These are phyloP conservation scores for Rachycentron canadum DNA, from an alignment of 2,797 vertebrate genomes.

Conservation along the genomic window DNA sequence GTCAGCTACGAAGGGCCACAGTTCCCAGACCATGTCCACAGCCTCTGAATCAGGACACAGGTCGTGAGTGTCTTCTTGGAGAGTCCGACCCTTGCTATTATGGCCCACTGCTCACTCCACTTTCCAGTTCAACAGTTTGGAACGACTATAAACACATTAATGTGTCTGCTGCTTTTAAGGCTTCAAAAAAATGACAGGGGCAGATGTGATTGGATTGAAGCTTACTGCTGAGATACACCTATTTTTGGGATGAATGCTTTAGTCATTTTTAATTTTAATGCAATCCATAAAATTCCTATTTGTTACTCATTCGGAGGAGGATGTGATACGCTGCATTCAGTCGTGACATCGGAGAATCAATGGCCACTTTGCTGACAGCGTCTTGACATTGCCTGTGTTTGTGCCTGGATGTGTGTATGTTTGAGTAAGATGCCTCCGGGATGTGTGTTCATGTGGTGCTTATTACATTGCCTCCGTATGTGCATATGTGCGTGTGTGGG, in stretches of 20 bases:
- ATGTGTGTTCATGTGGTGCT: slow-evolving; percentile 27
- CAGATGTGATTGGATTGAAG: not conserved
- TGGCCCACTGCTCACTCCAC: too few relatives aligned
- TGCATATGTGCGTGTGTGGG: slow-evolving; percentile 57
- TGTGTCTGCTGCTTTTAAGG: not conserved
- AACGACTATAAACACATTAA: not conserved
- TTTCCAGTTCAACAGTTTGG: too few relatives aligned
- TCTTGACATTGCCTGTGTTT: not conserved
- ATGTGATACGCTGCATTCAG: not conserved
- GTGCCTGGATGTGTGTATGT: slow-evolving; percentile 6
- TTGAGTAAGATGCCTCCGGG: not conserved
- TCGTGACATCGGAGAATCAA: not conserved
- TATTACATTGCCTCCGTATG: slow-evolving; percentile 25
- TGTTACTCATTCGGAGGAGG: not conserved
- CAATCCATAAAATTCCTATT: not conserved
- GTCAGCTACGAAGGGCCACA: too few relatives aligned
- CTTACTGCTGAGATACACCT: not conserved
- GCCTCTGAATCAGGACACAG: too few relatives aligned
- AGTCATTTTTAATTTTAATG: not conserved
- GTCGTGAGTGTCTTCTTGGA: not conserved
- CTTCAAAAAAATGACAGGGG: not conserved
- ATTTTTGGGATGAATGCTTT: not conserved
- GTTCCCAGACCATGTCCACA: too few relatives aligned
- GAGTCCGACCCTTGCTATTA: too few relatives aligned
- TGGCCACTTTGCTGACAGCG: not conserved